phyloP scores from a whole-genome alignment of 1,140 invertebrate species.

The Papilio glaucus region DNA sequence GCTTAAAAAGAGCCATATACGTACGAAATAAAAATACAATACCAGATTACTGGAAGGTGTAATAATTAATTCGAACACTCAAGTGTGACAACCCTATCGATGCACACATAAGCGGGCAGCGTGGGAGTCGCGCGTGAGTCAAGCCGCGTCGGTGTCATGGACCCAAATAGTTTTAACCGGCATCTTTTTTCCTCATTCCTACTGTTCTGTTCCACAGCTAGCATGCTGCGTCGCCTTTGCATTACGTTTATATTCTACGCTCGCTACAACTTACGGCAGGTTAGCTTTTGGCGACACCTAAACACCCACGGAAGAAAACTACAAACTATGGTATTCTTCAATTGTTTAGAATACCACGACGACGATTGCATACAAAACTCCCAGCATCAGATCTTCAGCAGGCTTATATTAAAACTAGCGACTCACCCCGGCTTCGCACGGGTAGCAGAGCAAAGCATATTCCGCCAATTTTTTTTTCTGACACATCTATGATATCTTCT shows the following conservation, averaged over 20 bases:
- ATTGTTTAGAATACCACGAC: not conserved
- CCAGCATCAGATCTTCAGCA: not conserved
- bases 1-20: no score
- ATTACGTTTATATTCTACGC: slow-evolving; percentile 10
- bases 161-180: slow-evolving; percentile 20
- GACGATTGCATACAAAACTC: not conserved
- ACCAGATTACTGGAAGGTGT: no score
- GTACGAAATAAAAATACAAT: no score
- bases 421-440: not conserved
- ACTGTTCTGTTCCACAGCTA: not conserved
- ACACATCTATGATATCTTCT: no score
- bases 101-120: slow-evolving; percentile 25
- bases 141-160: slow-evolving; percentile 24
- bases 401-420: not conserved
- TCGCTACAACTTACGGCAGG: not conserved
- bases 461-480: no score
- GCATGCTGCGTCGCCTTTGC: not conserved
- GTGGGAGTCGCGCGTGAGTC: slow-evolving; percentile 35
- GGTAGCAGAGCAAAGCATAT: not conserved
- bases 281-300: not conserved
- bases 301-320: not conserved
- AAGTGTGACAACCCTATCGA: slow-evolving; percentile 9
- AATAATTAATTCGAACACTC: not conserved
- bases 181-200: not conserved
- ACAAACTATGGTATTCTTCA: not conserved